A percentile compares a stretch with the other conserved stretches of the same genome.
These are phyloP conservation scores for Leptobrachium ailaonicum DNA, from an alignment of 2,113 vertebrate genomes.

Conservation along the genomic window DNA sequence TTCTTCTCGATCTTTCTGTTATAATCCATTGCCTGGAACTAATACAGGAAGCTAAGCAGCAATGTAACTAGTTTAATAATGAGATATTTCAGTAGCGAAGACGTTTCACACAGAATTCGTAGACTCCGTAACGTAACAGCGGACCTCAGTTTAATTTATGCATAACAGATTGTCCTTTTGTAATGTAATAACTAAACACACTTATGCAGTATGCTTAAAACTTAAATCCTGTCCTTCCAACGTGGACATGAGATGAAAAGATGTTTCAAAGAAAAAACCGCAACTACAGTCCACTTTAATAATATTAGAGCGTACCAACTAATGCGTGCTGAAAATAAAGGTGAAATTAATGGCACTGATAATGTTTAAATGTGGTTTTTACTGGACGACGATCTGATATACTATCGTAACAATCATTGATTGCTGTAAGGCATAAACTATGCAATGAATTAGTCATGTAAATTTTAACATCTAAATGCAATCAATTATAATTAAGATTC, in stretches of 20 bases:
- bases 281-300: constrained; percentile 25
- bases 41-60: neutral
- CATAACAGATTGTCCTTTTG: neutral
- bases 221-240: constrained; percentile 3
- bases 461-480: constrained; percentile 20
- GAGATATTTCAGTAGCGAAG: neutral
- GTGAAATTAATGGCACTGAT: constrained; percentile 11
- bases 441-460: constrained; percentile 17
- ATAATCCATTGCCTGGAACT: too few species aligned
- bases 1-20: too few species aligned
- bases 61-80: neutral
- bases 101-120: neutral
- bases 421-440: constrained; percentile 20
- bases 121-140: neutral
- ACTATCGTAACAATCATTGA: constrained; percentile 22
- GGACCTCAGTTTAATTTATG: neutral
- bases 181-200: constrained; percentile 28
- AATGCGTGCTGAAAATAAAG: constrained; percentile 22
- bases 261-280: constrained; percentile 23
- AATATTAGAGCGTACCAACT: constrained; percentile 8
- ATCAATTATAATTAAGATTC: constrained; percentile 1
- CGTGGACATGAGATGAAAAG: constrained; percentile 16
- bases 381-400: constrained; percentile 3
- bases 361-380: constrained; percentile 27
- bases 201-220: constrained; percentile 5